A percentile compares a stretch with the other conserved stretches of the same genome.
Evolutionary conservation across 1,140 invertebrate species (phyloP).

Genomic region (Drosophila sulfurigaster): DNA sequence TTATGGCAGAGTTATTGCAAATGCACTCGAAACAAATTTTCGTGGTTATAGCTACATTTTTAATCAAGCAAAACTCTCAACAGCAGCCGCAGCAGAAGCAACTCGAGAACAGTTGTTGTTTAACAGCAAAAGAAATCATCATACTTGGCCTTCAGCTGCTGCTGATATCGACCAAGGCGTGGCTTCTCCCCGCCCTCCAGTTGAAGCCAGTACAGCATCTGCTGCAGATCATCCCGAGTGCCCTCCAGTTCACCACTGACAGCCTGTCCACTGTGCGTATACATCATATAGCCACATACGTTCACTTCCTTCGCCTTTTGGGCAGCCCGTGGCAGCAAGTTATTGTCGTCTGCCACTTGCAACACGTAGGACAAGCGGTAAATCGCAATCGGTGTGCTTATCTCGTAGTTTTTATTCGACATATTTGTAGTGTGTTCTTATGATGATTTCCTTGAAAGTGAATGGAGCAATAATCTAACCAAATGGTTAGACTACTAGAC

Average conservation of each 20-base stretch:
- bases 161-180: conserved; percentile 34
- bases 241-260: conserved; percentile 59
- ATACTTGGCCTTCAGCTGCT: conserved; percentile 48
- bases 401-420: conserved; percentile 9
- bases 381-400: neutral
- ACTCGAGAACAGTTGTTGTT: too few species aligned
- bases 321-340: conserved; percentile 21
- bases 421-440: neutral
- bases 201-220: conserved; percentile 55
- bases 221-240: conserved; percentile 16
- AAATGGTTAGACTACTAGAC: conserved; percentile 9
- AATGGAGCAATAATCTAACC: neutral
- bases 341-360: conserved; percentile 3
- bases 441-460: neutral
- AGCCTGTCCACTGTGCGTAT: conserved; percentile 50
- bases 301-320: conserved; percentile 47
- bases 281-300: conserved; percentile 57
- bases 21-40: conserved; percentile 74
- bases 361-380: conserved; percentile 49
- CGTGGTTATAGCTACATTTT: conserved; percentile 52
- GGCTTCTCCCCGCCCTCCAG: conserved; percentile 18
- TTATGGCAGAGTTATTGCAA: conserved; percentile 57
- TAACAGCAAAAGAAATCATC: conserved; percentile 64
- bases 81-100: neutral
- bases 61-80: conserved; percentile 38